These are phyloP conservation scores for Heterocephalus glaber DNA, from an alignment of 2,113 vertebrate species.

Conservation along the genomic window DNA sequence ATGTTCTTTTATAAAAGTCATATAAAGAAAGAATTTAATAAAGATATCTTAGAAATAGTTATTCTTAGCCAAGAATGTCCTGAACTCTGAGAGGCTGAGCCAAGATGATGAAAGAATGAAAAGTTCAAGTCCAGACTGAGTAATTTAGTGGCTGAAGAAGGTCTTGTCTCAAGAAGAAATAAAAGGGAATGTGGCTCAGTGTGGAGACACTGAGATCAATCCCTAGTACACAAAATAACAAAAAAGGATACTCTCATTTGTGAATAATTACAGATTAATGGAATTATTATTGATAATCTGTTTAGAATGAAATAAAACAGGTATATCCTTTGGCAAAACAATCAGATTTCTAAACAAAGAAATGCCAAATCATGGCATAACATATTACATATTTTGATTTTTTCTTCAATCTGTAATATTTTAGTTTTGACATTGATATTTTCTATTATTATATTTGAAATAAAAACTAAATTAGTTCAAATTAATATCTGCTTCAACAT, in stretches of 20 bases:
- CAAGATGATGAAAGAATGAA: neutral
- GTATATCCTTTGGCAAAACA: neutral
- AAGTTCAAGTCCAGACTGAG: neutral
- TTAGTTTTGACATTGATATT: neutral
- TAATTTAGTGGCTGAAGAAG: neutral
- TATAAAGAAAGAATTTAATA: neutral
- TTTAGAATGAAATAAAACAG: neutral
- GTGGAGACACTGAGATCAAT: neutral
- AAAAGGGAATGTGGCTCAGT: neutral
- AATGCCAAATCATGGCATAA: neutral
- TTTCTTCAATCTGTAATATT: neutral
- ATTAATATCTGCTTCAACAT: neutral
- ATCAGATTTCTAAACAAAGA: neutral
- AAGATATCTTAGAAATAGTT: neutral
- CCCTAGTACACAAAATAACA: neutral
- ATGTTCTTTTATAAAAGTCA: neutral
- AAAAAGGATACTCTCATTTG: neutral
- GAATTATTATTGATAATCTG: neutral
- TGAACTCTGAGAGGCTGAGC: neutral
- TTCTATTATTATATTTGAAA: neutral
- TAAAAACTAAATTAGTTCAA: neutral
- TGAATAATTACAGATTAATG: neutral
- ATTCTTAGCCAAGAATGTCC: neutral
- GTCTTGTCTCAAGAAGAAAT: neutral
- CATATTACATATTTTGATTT: neutral